Base-by-base conservation (phyloP, 2,113 vertebrate species). In the Neogobius melanostomus region DNA sequence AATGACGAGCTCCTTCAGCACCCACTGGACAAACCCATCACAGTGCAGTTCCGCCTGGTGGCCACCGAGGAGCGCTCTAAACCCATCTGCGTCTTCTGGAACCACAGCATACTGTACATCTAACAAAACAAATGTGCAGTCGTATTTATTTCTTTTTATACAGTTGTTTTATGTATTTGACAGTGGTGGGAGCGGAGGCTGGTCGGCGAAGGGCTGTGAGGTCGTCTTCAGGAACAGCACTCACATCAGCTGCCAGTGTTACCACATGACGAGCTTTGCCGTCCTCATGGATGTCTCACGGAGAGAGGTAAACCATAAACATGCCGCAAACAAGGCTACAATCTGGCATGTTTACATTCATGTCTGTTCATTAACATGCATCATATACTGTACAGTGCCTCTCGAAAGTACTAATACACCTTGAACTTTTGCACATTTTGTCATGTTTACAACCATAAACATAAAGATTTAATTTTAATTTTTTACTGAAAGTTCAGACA, bases 81-180 rank as follows among this genome's bases (percentile, higher is more conserved):
- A 72, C 96, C 97, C 85, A 95, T 97, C 91, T 99, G 97, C 0
- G 97, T 99, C 65, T 97, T 97, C 92, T 99, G 97, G 97, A 98
- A 99, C 82, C 96, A 98, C 76, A 95, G 93, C 0, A 93, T 97
- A 57, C 90, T 94, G 96, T 98, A 91, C 95, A 95, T n/a, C 3
- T 42, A 53, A 8, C 51, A 9, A 6, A 43, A 8, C 12, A 52
- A 36, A 68, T 47, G 8, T 42, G 61, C 11, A n/a, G 59, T 1
- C 4, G 4, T 3, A 45, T 9, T 7, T 48, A 14, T 11, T 28
- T 57, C 36, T 51, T 9, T 14, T n/a, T 46, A 4, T 0, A 21
- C 5, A 46, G 73, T 62, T 15, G 49, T 43, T 1, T 66, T 12
- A 6, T 36, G 36, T 77, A 52, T 75, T 0, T 68, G 8, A 42